Conservation (phyloP, 2,888 invertebrate species). For the Oligia latruncula region DNA sequence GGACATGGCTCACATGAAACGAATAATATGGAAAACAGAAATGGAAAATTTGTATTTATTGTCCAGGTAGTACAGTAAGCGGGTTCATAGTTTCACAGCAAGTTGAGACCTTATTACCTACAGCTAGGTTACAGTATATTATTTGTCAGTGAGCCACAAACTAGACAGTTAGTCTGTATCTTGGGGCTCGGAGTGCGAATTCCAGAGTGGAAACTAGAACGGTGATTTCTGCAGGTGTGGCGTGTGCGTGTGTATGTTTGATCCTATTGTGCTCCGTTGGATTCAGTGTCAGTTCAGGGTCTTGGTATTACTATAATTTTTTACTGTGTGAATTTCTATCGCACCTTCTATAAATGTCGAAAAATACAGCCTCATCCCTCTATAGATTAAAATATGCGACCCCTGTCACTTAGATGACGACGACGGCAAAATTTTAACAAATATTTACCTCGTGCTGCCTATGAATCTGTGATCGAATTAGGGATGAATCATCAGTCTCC, state of each 20-base stretch:
- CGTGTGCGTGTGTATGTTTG: background rate
- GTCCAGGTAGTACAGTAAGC: no score
- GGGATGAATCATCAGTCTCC: conserved; percentile 31
- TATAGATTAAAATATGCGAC: conserved; percentile 20
- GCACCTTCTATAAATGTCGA: conserved; percentile 19
- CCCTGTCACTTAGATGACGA: conserved; percentile 24
- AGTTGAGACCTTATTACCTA: background rate
- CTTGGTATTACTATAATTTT: background rate
- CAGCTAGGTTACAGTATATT: background rate
- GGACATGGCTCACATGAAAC: background rate
- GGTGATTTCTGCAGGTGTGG: background rate
- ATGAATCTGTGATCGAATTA: conserved; percentile 48
- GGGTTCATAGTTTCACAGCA: no score
- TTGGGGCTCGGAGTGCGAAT: background rate
- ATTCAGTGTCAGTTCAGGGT: background rate
- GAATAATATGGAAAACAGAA: background rate
- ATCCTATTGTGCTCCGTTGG: no score
- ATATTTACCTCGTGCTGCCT: conserved; percentile 39
- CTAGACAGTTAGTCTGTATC: no score
- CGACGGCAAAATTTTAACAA: conserved; percentile 41
- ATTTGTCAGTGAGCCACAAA: no score
- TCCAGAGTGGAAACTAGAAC: background rate
- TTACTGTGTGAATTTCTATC: conserved; percentile 2
- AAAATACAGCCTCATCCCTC: conserved; percentile 2
- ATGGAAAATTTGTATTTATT: no score